These are phyloP conservation scores for Megalopta genalis DNA, from an alignment of 1,140 invertebrate species.

Conservation along the genomic window DNA sequence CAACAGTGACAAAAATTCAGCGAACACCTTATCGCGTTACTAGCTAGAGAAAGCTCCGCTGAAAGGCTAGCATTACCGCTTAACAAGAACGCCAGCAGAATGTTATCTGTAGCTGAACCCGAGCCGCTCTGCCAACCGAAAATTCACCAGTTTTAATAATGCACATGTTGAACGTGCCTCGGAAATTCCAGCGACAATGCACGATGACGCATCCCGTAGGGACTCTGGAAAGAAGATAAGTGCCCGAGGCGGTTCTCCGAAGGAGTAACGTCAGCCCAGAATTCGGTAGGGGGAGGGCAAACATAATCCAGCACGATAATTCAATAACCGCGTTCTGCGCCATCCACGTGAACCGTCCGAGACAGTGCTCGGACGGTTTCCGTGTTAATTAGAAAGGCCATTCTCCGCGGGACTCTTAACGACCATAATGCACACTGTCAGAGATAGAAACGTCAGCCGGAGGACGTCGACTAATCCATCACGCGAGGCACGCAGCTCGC, in stretches of 20 bases:
- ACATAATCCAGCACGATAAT: conserved; percentile 49
- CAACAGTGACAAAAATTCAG: no score
- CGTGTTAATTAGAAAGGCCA: conserved; percentile 67
- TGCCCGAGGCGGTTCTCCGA: conserved; percentile 14
- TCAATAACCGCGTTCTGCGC: conserved; percentile 53
- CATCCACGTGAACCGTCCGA: not conserved
- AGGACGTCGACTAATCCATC: conserved; percentile 59
- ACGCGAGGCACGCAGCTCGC: conserved; percentile 14
- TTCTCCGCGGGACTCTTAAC: conserved; percentile 57
- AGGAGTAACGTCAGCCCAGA: conserved; percentile 27
- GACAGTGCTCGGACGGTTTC: conserved; percentile 49
- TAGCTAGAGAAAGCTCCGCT: no score
- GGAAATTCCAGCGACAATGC: not conserved
- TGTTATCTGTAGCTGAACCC: no score
- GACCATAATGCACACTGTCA: conserved; percentile 53
- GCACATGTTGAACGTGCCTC: no score
- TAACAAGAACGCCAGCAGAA: no score
- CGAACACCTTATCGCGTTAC: no score
- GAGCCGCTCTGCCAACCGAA: no score
- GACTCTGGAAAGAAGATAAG: not conserved
- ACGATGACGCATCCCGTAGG: not conserved
- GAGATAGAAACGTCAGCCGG: conserved; percentile 67
- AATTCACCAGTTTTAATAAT: no score
- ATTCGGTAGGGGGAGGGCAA: conserved; percentile 12
- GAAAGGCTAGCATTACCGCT: no score